Evolutionary conservation across 1,140 invertebrate species (phyloP).

Genomic region (Apis laboriosa): DNA sequence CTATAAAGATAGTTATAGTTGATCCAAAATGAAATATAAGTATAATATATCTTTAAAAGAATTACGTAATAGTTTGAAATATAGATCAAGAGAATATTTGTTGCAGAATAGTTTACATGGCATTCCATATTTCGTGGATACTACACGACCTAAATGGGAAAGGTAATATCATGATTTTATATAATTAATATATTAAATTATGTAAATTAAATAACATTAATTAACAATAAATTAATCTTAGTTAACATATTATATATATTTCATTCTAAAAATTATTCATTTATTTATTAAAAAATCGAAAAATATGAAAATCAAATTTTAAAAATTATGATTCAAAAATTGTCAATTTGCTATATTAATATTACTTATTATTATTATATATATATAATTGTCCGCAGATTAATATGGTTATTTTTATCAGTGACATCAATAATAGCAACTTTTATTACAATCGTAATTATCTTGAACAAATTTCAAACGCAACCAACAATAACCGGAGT

Average conservation of each 20-base stretch:
- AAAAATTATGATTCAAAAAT: no score
- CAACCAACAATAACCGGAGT: conserved; percentile 88
- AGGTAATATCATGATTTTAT: conserved; percentile 58
- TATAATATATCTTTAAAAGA: conserved; percentile 49
- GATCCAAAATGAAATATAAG: conserved; percentile 46
- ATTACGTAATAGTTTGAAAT: conserved; percentile 55
- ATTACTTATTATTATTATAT: no score
- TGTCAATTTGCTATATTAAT: no score
- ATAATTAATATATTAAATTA: neutral
- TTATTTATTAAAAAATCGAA: neutral
- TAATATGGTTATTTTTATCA: conserved; percentile 88
- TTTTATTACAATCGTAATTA: conserved; percentile 86
- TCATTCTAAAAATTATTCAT: no score
- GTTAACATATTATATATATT: no score
- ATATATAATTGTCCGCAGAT: conserved; percentile 74
- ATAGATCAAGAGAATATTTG: conserved; percentile 64
- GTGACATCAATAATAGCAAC: conserved; percentile 84
- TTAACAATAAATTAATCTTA: no score
- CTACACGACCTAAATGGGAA: conserved; percentile 60
- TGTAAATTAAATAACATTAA: no score
- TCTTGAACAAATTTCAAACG: conserved; percentile 90
- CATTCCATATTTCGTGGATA: conserved; percentile 66
- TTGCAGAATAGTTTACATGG: conserved; percentile 68
- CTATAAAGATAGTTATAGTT: neutral
- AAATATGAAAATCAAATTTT: no score